phyloP scores from a whole-genome alignment of 1,140 invertebrate genomes.

The Drosophila arawakana region DNA sequence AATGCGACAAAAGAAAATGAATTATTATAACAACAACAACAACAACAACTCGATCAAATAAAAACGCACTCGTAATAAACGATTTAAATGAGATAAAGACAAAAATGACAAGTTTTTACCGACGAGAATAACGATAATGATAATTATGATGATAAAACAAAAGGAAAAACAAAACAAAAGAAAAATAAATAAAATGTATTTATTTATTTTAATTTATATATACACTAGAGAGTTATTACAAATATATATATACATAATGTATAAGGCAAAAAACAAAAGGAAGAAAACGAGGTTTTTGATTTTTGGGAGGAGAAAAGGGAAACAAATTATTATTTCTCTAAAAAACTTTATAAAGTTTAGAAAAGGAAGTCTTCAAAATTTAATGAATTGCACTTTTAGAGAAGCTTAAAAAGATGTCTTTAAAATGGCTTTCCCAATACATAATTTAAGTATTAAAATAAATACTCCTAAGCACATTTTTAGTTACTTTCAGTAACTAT shows the following conservation, averaged over 20 bases:
- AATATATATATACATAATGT: conserved; percentile 81
- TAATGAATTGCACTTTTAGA: no score
- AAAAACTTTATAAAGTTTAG: no score
- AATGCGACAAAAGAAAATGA: conserved; percentile 20
- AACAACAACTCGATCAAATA: conserved; percentile 59
- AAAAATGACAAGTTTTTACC: conserved; percentile 64
- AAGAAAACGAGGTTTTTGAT: background rate
- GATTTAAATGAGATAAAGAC: conserved; percentile 69
- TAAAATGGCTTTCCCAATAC: no score
- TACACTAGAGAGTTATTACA: conserved; percentile 82
- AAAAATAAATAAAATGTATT: conserved; percentile 78
- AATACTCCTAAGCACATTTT: background rate
- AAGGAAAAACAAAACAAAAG: conserved; percentile 46
- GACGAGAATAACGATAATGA: conserved; percentile 69
- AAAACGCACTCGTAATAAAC: conserved; percentile 51
- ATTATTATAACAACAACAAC: conserved; percentile 19
- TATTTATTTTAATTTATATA: conserved; percentile 83
- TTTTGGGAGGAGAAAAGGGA: no score
- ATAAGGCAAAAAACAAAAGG: conserved; percentile 66
- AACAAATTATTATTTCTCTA: no score
- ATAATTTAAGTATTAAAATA: no score
- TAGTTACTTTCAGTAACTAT: background rate
- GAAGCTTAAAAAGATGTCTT: no score
- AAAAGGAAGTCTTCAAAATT: no score
- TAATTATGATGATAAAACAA: conserved; percentile 65